These are phyloP conservation scores for Acanthococcus lagerstroemiae DNA, from an alignment of 2,888 invertebrate genomes.

Conservation along the genomic window DNA sequence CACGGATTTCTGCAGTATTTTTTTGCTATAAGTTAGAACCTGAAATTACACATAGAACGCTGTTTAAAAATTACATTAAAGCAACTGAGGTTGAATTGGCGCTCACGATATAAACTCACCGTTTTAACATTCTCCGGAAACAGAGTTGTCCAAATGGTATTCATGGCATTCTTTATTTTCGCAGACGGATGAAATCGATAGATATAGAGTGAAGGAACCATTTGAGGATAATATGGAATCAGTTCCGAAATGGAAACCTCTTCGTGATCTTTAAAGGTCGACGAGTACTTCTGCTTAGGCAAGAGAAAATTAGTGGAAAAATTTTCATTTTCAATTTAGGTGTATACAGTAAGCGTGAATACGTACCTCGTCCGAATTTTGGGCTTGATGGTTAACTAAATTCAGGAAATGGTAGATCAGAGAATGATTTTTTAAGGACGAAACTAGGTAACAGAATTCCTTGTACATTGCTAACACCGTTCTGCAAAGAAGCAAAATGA, in stretches of 20 bases:
- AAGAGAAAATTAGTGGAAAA: slow-evolving; percentile 62
- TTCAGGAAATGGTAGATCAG: slow-evolving; percentile 93
- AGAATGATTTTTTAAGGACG: slow-evolving; percentile 89
- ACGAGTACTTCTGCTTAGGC: slow-evolving; percentile 54
- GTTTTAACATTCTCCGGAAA: slow-evolving; percentile 78
- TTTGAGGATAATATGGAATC: slow-evolving; percentile 67
- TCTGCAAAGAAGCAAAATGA: slow-evolving; percentile 45
- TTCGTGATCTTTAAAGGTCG: slow-evolving; percentile 17
- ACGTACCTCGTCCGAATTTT: slow-evolving; percentile 43
- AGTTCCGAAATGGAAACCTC: slow-evolving; percentile 47
- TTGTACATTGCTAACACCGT: slow-evolving; percentile 86
- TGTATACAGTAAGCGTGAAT: no score
- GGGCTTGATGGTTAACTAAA: slow-evolving; percentile 75
- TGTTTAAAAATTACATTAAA: not conserved
- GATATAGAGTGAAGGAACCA: slow-evolving; percentile 50
- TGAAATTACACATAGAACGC: not conserved
- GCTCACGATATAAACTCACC: slow-evolving; percentile 59
- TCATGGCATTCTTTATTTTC: slow-evolving; percentile 85
- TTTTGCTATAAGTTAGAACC: slow-evolving; percentile 15
- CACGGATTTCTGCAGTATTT: slow-evolving; percentile 5
- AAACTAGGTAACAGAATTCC: slow-evolving; percentile 64
- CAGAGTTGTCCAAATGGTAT: slow-evolving; percentile 83
- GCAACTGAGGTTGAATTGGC: not conserved
- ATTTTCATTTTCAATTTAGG: no score
- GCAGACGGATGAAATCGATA: slow-evolving; percentile 89